phyloP scores from a whole-genome alignment of 2,113 vertebrate species.

The Atherinomorus stipes region DNA sequence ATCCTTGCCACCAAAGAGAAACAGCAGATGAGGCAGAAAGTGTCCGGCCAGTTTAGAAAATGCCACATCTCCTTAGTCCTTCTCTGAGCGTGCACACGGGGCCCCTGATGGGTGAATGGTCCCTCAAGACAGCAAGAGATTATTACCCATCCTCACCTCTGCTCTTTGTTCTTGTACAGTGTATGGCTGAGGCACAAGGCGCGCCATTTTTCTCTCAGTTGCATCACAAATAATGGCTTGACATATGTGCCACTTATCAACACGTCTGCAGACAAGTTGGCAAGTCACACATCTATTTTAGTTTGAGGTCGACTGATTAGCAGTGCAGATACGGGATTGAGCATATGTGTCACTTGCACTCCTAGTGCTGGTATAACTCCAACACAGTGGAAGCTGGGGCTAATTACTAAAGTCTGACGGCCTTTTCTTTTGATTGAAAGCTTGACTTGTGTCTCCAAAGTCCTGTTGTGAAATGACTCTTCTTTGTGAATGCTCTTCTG shows the following conservation, averaged over 20 bases:
- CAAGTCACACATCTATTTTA: slow-evolving; percentile 84
- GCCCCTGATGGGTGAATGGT: slow-evolving; percentile 63
- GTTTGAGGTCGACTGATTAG: slow-evolving; percentile 78
- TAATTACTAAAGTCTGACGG: slow-evolving; percentile 73
- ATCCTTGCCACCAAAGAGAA: slow-evolving; percentile 64
- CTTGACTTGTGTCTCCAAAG: slow-evolving; percentile 65
- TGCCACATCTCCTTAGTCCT: slow-evolving; percentile 48
- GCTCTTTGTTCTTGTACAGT: slow-evolving; percentile 77
- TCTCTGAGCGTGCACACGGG: slow-evolving; percentile 28
- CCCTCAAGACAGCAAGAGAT: slow-evolving; percentile 71
- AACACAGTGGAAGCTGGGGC: slow-evolving; percentile 59
- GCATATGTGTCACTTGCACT: slow-evolving; percentile 75
- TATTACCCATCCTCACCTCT: slow-evolving; percentile 77
- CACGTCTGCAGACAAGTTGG: slow-evolving; percentile 80
- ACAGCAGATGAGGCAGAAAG: slow-evolving; percentile 64
- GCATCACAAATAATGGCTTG: slow-evolving; percentile 80
- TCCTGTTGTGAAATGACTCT: slow-evolving; percentile 43
- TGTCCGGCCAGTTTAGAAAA: slow-evolving; percentile 67
- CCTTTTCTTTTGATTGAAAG: slow-evolving; percentile 73
- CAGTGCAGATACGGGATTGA: slow-evolving; percentile 57
- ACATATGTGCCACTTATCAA: slow-evolving; percentile 83
- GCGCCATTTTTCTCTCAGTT: slow-evolving; percentile 43
- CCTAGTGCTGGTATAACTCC: slow-evolving; percentile 67
- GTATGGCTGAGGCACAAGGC: slow-evolving; percentile 48
- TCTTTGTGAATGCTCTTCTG: slow-evolving; percentile 54